phyloP scores from a whole-genome alignment of 2,888 invertebrate species.

The Glaucopsyche alexis region DNA sequence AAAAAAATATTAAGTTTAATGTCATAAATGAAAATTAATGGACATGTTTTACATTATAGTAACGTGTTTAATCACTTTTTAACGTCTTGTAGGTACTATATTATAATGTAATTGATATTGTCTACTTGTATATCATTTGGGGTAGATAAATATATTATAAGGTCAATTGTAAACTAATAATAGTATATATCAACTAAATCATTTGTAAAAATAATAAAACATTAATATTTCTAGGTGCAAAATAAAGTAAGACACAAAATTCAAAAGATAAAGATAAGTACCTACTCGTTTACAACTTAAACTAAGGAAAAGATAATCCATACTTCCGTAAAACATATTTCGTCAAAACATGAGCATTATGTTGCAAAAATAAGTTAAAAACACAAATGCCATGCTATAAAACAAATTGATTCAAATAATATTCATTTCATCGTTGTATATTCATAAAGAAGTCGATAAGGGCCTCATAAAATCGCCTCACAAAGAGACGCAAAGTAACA shows the following conservation, averaged over 20 bases:
- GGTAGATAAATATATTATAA: background rate
- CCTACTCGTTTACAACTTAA: background rate
- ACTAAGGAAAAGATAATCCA: background rate
- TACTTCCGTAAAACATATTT: background rate
- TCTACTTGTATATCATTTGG: background rate
- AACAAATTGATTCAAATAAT: slow-evolving; percentile 47
- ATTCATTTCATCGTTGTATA: slow-evolving; percentile 50
- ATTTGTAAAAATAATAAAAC: background rate
- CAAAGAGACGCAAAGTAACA: slow-evolving; percentile 64
- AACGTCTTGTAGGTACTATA: slow-evolving; percentile 11
- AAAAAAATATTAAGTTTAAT: slow-evolving; percentile 10
- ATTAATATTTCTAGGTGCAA: background rate
- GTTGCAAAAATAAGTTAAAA: background rate
- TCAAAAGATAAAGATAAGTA: background rate
- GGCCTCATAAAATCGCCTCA: slow-evolving; percentile 60
- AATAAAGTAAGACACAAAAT: background rate
- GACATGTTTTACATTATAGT: slow-evolving; percentile 14
- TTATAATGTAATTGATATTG: background rate
- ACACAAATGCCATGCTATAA: background rate
- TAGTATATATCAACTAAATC: background rate
- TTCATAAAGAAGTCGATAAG: slow-evolving; percentile 61
- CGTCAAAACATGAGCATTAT: background rate
- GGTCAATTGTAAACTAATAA: background rate
- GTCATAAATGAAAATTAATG: slow-evolving; percentile 19
- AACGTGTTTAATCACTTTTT: slow-evolving; percentile 10